Base-by-base conservation (phyloP, 2,113 vertebrate genomes). In the Mionectes macconnelli region DNA sequence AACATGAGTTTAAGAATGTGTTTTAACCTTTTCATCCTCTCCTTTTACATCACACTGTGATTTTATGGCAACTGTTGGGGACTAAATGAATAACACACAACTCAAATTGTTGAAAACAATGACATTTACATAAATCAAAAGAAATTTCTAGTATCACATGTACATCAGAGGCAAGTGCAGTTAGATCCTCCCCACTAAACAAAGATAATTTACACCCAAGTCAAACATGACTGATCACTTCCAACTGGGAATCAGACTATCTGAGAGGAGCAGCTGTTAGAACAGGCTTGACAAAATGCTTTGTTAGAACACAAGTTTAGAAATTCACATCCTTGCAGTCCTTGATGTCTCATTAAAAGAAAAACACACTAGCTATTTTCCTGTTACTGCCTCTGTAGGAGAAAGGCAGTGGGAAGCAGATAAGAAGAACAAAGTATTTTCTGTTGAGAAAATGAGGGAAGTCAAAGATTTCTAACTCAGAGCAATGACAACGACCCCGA, bases 281-380 rank as follows among this genome's bases (percentile, higher is more conserved):
- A 77, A 89, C 55, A 62, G 49, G 50, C 68, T 81, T 90, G 68
- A 93, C 81, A 85, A 92, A 93, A 79, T 28, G 47, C 70, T 94
- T 95, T 97, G 82, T 96, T 90, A 92, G 50, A 80, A 84, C n/a
- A 11, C 52, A 79, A 94, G 92, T 96, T 97, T 97, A 96, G 89
- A 97, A 95, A 95, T 97, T 94, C 91, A 96, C 94, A 96, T 96
- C 91, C 95, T 97, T 93, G 55, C 90, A 82, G 39, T 90, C 81
- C 92, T 97, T 97, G 95, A 96, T 97, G 95, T 97, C 49, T 57
- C 66, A 62, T 49, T 77, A 76, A 93, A 90, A 96, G 39, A 81
- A 93, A 96, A 95, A 93, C 72, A 91, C 10, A 66, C 50, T 4
- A 70, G 52, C 63, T 94, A 81, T 80, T 97, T 97, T 95, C 94